Percentiles rank a stretch among this genome's conserved stretches.
Evolutionary conservation across 1,140 invertebrate genomes (phyloP).

Genomic region (Drosophila orena): DNA sequence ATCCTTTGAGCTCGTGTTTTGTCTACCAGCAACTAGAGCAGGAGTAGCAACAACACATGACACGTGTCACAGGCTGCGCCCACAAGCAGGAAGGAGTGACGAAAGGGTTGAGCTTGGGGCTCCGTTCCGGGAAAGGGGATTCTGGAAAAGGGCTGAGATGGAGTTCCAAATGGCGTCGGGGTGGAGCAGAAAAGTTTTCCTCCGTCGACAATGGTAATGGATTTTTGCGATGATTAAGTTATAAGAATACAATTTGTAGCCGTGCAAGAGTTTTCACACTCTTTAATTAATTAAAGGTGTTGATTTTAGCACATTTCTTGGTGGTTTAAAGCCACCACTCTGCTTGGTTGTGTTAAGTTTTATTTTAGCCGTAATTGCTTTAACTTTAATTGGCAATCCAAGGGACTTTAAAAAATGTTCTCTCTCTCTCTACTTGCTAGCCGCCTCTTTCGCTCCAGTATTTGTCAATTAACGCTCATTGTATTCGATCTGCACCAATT

Average conservation of each 20-base stretch:
- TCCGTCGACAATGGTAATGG: constrained; percentile 33
- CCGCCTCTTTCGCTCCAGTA: constrained; percentile 7
- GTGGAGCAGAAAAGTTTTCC: constrained; percentile 22
- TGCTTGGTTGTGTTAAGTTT: too few relatives aligned
- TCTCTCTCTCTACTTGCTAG: not conserved
- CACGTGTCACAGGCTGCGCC: constrained; percentile 65
- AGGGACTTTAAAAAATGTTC: constrained; percentile 10
- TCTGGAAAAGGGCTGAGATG: not conserved
- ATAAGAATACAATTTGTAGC: not conserved
- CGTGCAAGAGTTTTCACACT: not conserved
- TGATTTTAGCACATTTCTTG: not conserved
- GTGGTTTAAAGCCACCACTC: too few relatives aligned
- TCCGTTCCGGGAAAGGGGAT: constrained; percentile 1
- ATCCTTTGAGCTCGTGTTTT: constrained; percentile 33
- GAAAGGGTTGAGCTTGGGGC: constrained; percentile 29
- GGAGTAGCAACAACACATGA: constrained; percentile 63
- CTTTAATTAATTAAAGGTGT: not conserved
- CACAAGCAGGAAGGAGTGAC: constrained; percentile 21
- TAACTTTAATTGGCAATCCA: constrained; percentile 32
- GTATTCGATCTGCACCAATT: constrained; percentile 8
- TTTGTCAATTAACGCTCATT: constrained; percentile 74
- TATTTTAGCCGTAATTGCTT: too few relatives aligned
- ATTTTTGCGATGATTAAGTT: constrained; percentile 33
- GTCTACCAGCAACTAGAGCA: constrained; percentile 45
- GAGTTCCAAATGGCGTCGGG: not conserved